Base-by-base conservation (phyloP, 2,797 vertebrate species). In the Ctenopoma multispine region DNA sequence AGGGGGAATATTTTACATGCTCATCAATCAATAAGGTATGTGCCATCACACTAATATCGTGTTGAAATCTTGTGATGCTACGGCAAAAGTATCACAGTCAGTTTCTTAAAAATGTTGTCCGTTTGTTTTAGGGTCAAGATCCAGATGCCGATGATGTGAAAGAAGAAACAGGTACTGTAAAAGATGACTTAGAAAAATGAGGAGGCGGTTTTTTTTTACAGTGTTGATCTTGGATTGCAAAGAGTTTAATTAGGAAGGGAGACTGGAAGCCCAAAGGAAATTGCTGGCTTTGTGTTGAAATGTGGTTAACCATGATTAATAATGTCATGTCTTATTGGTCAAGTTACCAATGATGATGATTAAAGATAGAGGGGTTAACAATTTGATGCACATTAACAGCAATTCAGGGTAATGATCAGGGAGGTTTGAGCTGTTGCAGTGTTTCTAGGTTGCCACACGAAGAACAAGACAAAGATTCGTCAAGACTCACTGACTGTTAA, bases 221-320 rank as follows among this genome's bases (percentile, higher is more conserved):
- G 88, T 88, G 77, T 82, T 91, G 84, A 89, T 77, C 77, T 87
- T 88, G 86, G 86, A 90, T 85, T 87, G 83, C 81, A 89, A 85
- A 88, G 83, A 82, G 86, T 84, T 87, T 77, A 69, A 83, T 43
- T 79, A 89, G 74, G 87, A 91, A 65, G 95, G 96, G 97, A 98
- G 97, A 98, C 97, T 98, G 97, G 97, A 98, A 98, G 95, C 92
- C 94, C 95, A 90, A 94, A 93, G 91, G 93, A 75, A 94, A 94
- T 97, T 96, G 95, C 96, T 97, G 97, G 84, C 94, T 93, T 92
- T 96, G 94, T 95, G 92, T 75, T 82, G 69, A 78, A 76, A 83
- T 65, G 71, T 82, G 65, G 41, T 87, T 83, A 85, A 82, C 86
- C 80, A 58, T 14, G 15, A 31, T 77, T 75, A 1, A 38, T 43